Base-by-base conservation (phyloP, 2,797 vertebrate genomes). In the Bryconaethiops microstoma region DNA sequence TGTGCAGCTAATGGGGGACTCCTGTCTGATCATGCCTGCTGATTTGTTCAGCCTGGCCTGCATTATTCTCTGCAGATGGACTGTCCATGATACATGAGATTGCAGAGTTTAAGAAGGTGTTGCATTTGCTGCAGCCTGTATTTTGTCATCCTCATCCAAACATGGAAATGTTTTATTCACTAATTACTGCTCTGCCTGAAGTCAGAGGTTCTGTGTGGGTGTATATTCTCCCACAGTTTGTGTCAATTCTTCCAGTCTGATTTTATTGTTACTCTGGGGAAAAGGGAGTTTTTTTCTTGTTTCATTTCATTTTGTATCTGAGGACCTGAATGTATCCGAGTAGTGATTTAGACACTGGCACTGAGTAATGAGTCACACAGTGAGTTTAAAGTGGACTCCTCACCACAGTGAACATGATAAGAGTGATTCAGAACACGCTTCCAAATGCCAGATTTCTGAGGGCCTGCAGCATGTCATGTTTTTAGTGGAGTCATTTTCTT, bases 81-180 rank as follows among this genome's bases (percentile, higher is more conserved):
- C 52, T 72, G 13, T 39, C n/a, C 19, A 52, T 39, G 29, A 72
- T 10, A 25, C 45, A 72, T 35, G 14, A 57, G 48, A 17, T 3
- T 12, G 52, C 52, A 23, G 5, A 72, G 69, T 12, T 71, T 25
- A 71, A 55, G 29, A 50, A 19, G 25, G 1, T 45, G 19, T 67
- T 67, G 48, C 69, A 19, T n/a, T 19, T 16, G 0, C 12, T 9
- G 39, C 40, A n/a, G 17, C 40, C 19, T 52, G 23, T 54, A 16
- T 72, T 55, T 72, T 23, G 17, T 72, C 48, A 54, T 72, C 50
- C 48, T 54, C 19, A 17, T 71, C n/a, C 42, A 70, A 50, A 40
- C 69, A 29, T 35, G 23, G 48, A 72, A 35, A 55, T 54, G 69
- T 72, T 54, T 72, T 54, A 52, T 72, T 54, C 69, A 35, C 23